Base-by-base conservation (phyloP, 2,888 invertebrate species). In the Taphrorychus bicolor region DNA sequence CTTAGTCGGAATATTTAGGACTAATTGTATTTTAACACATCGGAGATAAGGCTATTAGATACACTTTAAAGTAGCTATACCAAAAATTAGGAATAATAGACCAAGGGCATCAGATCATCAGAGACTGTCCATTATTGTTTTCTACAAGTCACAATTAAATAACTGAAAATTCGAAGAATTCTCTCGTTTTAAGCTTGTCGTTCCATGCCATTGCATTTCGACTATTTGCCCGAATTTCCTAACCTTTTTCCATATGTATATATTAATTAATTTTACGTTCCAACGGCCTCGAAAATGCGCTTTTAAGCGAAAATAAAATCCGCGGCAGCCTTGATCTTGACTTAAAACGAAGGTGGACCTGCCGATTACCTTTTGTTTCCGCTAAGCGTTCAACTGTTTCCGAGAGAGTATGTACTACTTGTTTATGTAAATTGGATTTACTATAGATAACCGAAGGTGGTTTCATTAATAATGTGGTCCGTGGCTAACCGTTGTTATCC, bases 361-460 rank as follows among this genome's bases (percentile, higher is more conserved):
- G 19, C 59, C 24, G n/a, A n/a, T n/a, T 45, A 59, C 21, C 59
- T 59, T 16, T 45, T 59, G 49, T 59, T 59, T 59, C 59, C 59
- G 59, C 48, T 51, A 24, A n/a, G n/a, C n/a, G n/a, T n/a, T n/a
- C n/a, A n/a, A 59, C 59, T 24, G 19, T 51, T 51, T 59, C 51
- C 59, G 59, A 59, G 48, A 59, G 3, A 53, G 14, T 53, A 32
- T 11, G 32, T 11, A 11, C 32, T 32, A n/a, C 32, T 32, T 11
- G 11, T n/a, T n/a, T 32, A 32, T 32, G 32, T 32, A 32, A 32
- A 32, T 32, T 7, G 32, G 32, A 32, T 32, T 32, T 32, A 32
- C 11, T 32, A 11, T 3, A n/a, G n/a, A n/a, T n/a, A n/a, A n/a
- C 32, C 32, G 32, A 32, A 32, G 32, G 32, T 32, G 3, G 3